Conservation (phyloP, 2,888 invertebrate species). For the Drosophila koepferae region DNA sequence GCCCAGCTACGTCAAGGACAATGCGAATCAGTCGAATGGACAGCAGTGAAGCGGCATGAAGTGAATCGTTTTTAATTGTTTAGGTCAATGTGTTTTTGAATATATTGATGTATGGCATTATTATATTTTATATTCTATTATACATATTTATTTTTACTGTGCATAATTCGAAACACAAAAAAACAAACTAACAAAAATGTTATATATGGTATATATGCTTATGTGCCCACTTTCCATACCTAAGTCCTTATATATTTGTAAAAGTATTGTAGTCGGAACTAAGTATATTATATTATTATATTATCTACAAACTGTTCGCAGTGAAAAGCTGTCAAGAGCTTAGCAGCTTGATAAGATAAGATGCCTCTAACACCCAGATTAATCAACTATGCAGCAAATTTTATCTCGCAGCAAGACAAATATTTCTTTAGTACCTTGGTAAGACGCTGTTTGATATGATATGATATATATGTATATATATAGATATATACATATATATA, state of each 20-base stretch:
- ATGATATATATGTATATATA: background rate
- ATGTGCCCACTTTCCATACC: constrained; percentile 14
- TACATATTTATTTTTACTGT: constrained; percentile 54
- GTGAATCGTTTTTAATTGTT: constrained; percentile 58
- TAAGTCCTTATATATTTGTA: constrained; percentile 38
- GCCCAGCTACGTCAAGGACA: constrained; percentile 84
- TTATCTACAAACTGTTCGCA: constrained; percentile 20
- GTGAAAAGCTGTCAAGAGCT: constrained; percentile 53
- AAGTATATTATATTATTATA: constrained; percentile 35
- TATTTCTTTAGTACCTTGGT: constrained; percentile 77
- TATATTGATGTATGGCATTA: constrained; percentile 42
- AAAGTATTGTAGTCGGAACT: constrained; percentile 43
- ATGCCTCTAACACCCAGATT: constrained; percentile 12
- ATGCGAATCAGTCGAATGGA: constrained; percentile 78
- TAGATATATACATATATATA: constrained; percentile 14
- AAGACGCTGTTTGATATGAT: constrained; percentile 45
- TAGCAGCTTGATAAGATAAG: constrained; percentile 51
- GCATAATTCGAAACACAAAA: constrained; percentile 47
- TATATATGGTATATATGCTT: constrained; percentile 44
- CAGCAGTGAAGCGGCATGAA: constrained; percentile 68
- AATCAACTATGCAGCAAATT: constrained; percentile 39
- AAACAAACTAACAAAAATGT: constrained; percentile 33
- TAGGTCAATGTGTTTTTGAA: constrained; percentile 62
- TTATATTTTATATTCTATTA: constrained; percentile 30
- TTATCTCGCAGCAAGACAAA: constrained; percentile 42